Evolutionary conservation across 2,888 invertebrate genomes (phyloP).

Genomic region (Phengaris alcon): DNA sequence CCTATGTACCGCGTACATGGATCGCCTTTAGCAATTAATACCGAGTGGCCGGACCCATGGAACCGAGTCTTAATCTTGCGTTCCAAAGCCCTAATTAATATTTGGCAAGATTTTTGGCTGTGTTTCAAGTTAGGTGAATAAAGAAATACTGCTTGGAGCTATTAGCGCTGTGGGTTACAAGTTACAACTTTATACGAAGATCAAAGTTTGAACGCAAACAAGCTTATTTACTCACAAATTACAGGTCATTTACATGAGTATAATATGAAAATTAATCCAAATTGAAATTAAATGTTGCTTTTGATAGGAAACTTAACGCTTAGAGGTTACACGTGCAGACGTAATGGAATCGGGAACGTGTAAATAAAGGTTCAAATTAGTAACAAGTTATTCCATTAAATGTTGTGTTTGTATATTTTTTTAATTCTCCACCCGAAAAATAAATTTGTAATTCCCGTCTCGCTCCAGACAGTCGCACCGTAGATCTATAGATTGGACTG

Average conservation of each 20-base stretch:
- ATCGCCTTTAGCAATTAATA: conserved; percentile 64
- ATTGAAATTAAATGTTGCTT: neutral
- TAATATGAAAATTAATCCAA: neutral
- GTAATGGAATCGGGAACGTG: neutral
- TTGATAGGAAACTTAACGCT: neutral
- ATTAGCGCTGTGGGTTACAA: neutral
- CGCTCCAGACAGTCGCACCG: neutral
- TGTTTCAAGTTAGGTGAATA: no score
- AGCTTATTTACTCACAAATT: neutral
- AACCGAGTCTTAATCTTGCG: conserved; percentile 48
- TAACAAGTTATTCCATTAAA: neutral
- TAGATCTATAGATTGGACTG: neutral
- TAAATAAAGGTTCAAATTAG: neutral
- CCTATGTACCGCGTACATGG: conserved; percentile 56
- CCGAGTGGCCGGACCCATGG: conserved; percentile 50
- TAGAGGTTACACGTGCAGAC: neutral
- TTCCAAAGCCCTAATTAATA: conserved; percentile 30
- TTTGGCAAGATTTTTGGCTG: neutral
- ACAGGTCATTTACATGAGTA: neutral
- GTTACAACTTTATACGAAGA: neutral
- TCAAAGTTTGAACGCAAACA: neutral
- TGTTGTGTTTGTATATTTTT: conserved; percentile 5
- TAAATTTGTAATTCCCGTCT: conserved; percentile 9
- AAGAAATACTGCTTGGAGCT: no score
- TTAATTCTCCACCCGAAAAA: neutral